A percentile compares a stretch with the other conserved stretches of the same genome.
These are phyloP conservation scores for Agrilus cyanescens DNA, from an alignment of 2,888 invertebrate genomes.

Conservation along the genomic window DNA sequence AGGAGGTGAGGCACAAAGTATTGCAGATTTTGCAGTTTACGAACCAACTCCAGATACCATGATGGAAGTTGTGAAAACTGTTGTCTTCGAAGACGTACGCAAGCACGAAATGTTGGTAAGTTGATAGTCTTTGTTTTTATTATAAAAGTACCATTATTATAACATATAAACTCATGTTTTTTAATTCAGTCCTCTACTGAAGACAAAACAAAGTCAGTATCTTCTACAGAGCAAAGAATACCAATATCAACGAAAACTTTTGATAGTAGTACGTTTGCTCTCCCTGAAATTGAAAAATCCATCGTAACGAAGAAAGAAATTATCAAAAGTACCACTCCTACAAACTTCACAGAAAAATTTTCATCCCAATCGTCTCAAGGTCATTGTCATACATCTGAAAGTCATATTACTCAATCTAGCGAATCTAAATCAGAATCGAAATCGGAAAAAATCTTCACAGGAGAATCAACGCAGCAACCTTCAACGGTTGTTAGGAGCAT, in stretches of 20 bases:
- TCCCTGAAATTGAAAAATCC: background rate
- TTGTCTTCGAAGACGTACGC: constrained; percentile 46
- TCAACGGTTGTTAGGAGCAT: too few species aligned
- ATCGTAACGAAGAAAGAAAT: too few species aligned
- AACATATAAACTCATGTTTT: background rate
- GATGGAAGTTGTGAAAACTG: constrained; percentile 55
- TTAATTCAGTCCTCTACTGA: constrained; percentile 17
- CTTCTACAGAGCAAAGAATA: constrained; percentile 12
- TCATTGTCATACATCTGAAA: too few species aligned
- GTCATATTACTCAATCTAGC: too few species aligned
- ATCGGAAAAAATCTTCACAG: too few species aligned
- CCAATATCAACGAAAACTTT: background rate
- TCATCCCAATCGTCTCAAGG: too few species aligned
- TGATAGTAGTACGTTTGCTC: background rate
- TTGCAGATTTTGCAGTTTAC: constrained; percentile 64
- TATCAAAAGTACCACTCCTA: too few species aligned
- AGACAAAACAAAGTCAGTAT: constrained; percentile 18
- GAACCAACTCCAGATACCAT: constrained; percentile 57
- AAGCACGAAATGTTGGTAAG: constrained; percentile 38
- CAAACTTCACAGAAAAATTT: too few species aligned
- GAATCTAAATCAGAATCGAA: too few species aligned
- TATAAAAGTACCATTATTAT: constrained; percentile 2
- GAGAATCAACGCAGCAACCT: too few species aligned
- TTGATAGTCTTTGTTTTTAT: constrained; percentile 1
- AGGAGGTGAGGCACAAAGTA: constrained; percentile 72